phyloP scores from a whole-genome alignment of 2,113 vertebrate genomes.

The Sturnira hondurensis region DNA sequence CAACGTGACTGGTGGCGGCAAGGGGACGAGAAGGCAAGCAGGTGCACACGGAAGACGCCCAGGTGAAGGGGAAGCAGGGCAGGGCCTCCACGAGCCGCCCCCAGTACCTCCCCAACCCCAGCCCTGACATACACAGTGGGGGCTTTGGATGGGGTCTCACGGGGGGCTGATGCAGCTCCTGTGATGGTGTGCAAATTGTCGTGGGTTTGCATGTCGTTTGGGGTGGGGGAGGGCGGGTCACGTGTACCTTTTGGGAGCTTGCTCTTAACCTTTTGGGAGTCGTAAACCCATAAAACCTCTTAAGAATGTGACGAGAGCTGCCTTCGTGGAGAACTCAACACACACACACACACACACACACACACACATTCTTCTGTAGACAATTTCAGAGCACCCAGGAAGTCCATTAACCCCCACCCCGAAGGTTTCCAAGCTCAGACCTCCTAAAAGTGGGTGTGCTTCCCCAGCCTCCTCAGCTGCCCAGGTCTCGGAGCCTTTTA shows the following conservation, averaged over 20 bases:
- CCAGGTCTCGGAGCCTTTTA: background rate
- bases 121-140: accelerated
- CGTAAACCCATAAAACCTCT: background rate
- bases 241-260: background rate
- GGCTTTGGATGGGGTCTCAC: background rate
- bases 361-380: background rate
- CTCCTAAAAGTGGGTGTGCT: background rate
- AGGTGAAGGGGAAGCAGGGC: background rate
- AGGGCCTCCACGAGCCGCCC: background rate
- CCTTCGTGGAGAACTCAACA: background rate
- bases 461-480: background rate
- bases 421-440: background rate
- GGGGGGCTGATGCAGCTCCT: background rate
- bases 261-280: background rate
- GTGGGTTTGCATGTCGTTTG: background rate
- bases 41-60: accelerated
- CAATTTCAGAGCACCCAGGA: background rate
- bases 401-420: background rate
- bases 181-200: accelerated
- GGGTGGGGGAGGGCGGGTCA: background rate
- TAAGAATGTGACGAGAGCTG: background rate
- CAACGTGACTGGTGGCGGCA: background rate
- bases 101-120: background rate
- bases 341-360: too few species aligned
- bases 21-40: background rate